These are phyloP conservation scores for Conger conger DNA, from an alignment of 2,113 vertebrate genomes.

Conservation along the genomic window DNA sequence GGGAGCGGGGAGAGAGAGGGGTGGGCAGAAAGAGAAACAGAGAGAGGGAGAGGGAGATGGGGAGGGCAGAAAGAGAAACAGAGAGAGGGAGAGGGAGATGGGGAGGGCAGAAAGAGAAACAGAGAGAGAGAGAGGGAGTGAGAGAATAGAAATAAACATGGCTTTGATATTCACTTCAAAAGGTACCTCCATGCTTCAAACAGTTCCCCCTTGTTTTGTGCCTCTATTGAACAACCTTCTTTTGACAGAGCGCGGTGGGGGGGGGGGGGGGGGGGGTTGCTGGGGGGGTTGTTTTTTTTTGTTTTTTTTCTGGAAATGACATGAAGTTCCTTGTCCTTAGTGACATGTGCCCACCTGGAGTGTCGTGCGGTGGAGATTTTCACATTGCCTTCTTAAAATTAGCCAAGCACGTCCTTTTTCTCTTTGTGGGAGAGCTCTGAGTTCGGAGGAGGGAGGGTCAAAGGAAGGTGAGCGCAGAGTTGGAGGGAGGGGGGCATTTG, in stretches of 20 bases:
- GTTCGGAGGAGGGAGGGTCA: not conserved
- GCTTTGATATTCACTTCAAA: not conserved
- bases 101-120: not conserved
- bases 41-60: not conserved
- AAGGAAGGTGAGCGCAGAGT: not conserved
- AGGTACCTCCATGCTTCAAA: not conserved
- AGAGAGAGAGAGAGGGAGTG: not conserved
- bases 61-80: not conserved
- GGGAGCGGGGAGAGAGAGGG: not conserved
- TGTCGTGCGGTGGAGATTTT: not conserved
- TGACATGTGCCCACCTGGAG: not conserved
- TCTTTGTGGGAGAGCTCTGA: not conserved
- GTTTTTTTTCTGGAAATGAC: not conserved
- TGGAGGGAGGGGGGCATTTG: not conserved
- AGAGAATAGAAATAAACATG: constrained; percentile 17
- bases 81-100: not conserved
- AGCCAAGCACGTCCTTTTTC: not conserved
- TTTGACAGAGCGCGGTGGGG: not conserved
- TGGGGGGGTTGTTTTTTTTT: not conserved
- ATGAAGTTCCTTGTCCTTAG: not conserved
- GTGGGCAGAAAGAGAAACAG: not conserved
- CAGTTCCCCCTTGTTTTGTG: constrained; percentile 41
- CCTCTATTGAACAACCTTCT: constrained; percentile 46
- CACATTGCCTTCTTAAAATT: not conserved
- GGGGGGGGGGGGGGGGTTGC: no score